Base-by-base conservation (phyloP, 1,140 invertebrate genomes). In the Rhysida immarginata region DNA sequence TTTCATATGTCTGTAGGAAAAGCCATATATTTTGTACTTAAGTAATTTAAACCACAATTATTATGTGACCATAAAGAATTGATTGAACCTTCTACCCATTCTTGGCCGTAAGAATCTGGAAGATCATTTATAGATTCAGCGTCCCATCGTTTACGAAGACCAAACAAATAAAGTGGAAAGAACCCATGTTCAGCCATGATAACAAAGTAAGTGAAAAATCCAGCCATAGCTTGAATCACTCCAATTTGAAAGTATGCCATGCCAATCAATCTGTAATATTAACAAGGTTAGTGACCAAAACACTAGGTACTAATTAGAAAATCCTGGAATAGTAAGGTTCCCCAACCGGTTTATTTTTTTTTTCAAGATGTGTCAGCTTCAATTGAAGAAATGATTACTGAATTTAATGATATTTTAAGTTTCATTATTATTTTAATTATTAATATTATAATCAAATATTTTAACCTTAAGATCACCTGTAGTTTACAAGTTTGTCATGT, bases 181-280 rank as follows among this genome's bases (percentile, higher is more conserved):
- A 96, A 98, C 59, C 95, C 95, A 74, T 96, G 96, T 69, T 97
- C 92, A 78, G 91, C 90, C 91, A 97, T 93, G 66, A 97, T 96
- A 49, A 96, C 91, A 71, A 97, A 96, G 77, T 97, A 97, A 5
- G 93, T 89, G 75, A 98, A 99, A 84, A 99, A 99, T 26, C 94
- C 96, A 61, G 93, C 94, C 26, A 90, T 89, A 53, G 95, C 95
- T 79, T 99, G 95, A 70, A 99, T 98, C 91, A 98, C 96, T 68
- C 94, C 94, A 70, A 98, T 96, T 73, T 97, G 94, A 66, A 93
- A 92, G 72, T 97, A 98, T 43, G 94, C 91, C 84, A 96, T 91
- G 26, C 87, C 92, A 73, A 95, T 93, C 71, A 95, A 81, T 78
- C 87, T 71, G 54, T 51, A 35, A 55, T 16, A 20, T n/a, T n/a